These are phyloP conservation scores for Echinarachnius parma DNA, from an alignment of 53 echinoderm and acorn worm genomes.

Conservation along the genomic window DNA sequence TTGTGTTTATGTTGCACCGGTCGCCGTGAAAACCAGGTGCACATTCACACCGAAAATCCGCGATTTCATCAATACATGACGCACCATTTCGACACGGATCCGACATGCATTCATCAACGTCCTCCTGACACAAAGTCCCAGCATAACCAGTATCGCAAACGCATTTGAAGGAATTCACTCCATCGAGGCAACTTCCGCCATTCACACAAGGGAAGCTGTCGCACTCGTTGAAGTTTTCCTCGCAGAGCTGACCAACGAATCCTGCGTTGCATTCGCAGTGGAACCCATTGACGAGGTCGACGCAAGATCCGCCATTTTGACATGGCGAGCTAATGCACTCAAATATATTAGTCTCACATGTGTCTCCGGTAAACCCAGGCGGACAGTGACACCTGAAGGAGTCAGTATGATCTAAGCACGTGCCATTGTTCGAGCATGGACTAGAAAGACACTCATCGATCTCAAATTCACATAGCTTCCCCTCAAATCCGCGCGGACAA, in stretches of 20 bases:
- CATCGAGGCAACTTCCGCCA: slow-evolving; percentile 66
- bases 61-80: slow-evolving; percentile 48
- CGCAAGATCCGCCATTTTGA: slow-evolving; percentile 78
- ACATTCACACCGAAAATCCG: slow-evolving; percentile 61
- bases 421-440: slow-evolving; percentile 76
- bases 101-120: slow-evolving; percentile 76
- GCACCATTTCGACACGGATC: slow-evolving; percentile 69
- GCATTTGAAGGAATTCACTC: slow-evolving; percentile 54
- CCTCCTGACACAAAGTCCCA: slow-evolving; percentile 56
- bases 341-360: slow-evolving; percentile 63
- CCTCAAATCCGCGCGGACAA: slow-evolving; percentile 74
- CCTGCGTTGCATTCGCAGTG: slow-evolving; percentile 65
- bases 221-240: slow-evolving; percentile 73
- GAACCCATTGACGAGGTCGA: slow-evolving; percentile 61
- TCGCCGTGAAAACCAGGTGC: slow-evolving; percentile 55
- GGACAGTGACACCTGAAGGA: slow-evolving; percentile 65
- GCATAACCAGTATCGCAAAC: slow-evolving; percentile 58
- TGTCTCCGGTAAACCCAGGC: slow-evolving; percentile 63
- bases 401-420: slow-evolving; percentile 59
- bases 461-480: slow-evolving; percentile 60
- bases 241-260: slow-evolving; percentile 64
- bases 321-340: slow-evolving; percentile 79
- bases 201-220: slow-evolving; percentile 72
- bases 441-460: slow-evolving; percentile 65
- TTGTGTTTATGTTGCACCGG: slow-evolving; percentile 47